Base-by-base conservation (phyloP, 2,888 invertebrate species). In the Rhyacophila evoluta region DNA sequence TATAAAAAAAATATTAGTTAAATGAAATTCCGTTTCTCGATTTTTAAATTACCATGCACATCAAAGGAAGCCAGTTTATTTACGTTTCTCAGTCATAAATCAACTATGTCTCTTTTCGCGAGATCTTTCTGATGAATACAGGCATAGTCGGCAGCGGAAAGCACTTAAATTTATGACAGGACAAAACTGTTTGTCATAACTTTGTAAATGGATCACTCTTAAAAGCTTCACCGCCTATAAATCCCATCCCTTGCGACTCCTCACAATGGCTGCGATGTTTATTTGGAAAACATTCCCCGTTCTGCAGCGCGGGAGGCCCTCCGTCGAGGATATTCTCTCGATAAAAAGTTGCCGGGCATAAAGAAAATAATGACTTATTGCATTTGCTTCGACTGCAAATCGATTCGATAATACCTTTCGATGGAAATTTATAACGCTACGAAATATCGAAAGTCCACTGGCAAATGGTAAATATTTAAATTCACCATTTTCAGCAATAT, bases 151-250 rank as follows among this genome's bases (percentile, higher is more conserved):
- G 74, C 75, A 74, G 74, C 78, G 81, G 55, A 79, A 78, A 81
- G 81, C 81, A 81, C 81, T 81, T 81, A 81, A 81, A 81, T 81
- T 79, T 79, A 79, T 78, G 81, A 81, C 81, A 75, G 78, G 71
- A 78, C 79, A 78, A 79, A 81, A 81, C 81, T 81, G 81, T 81
- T 81, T 81, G 81, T 81, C 81, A 81, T 81, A 81, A 81, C 81
- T 80, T 80, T 78, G 79, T 74, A 81, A 81, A 81, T 81, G 81
- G 79, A 81, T 81, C 81, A 78, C 75, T 79, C 79, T 81, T 81
- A 81, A 81, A 81, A 81, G 81, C 78, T 78, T 79, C 75, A 80
- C 72, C 78, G 73, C 74, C 81, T 75, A 75, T 75, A 78, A 75
- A 73, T 38, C 70, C 41, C 71, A 36, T 29, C 38, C 55, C 33